Base-by-base conservation (phyloP, 2,888 invertebrate species). In the Apotomis turbidana region DNA sequence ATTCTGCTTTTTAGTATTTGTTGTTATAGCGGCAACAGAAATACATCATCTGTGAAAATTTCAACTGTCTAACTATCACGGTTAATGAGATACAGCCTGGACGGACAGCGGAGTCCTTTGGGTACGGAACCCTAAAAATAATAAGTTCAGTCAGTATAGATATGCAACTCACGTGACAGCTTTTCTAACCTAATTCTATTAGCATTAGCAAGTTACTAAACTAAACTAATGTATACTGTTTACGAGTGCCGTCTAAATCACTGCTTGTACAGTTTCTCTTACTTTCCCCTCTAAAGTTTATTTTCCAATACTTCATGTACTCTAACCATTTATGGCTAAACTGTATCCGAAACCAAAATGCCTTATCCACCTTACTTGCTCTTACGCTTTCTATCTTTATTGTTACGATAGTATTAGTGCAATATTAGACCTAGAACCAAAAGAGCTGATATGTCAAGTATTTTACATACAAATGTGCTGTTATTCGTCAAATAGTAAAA, bases 301-400 rank as follows among this genome's bases (percentile, higher is more conserved):
- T 41, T 70, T 59, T 59, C 70, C 54, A 66, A 70, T 60, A 59
- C n/a, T 60, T 54, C 64, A 38, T 55, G 44, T 58, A 51, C 59
- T 54, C 51, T 9, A 38, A n/a, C 46, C 59, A 36, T 55, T 55
- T 64, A 55, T 8, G 52, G 36, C 62, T 41, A 6, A 5, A n/a
- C 13, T 27, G 3, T 27, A 12, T n/a, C 51, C 49, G 15, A 27
- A 44, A 64, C 63, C 8, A 64, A 63, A 54, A 54, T 9, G 36
- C 9, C 52, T 9, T 27, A 63, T 38, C 12, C 15, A 27, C 10
- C n/a, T 8, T 12, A 9, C 49, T 15, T 8, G 10, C 15, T 0
- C 60, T 5, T 9, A 49, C 10, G 8, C 49, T 49, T 9, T 49
- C 5, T 4, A 9, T 1, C 49, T 6, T 49, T 49, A 10, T 10